These are phyloP conservation scores for Chinchilla lanigera DNA, from an alignment of 2,113 vertebrate species.

Conservation along the genomic window DNA sequence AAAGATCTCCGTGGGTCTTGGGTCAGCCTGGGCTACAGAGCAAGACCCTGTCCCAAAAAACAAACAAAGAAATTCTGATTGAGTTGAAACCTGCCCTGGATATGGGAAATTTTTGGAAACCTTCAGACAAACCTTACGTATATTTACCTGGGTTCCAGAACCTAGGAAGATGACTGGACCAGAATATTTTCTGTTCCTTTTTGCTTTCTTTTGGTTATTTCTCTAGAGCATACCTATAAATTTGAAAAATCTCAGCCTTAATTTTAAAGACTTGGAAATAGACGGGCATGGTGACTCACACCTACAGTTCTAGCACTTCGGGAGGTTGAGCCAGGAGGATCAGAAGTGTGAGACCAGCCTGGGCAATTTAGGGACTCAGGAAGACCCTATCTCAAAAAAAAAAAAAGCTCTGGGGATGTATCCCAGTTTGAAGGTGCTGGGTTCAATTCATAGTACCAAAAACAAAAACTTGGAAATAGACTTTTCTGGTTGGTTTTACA, in stretches of 20 bases:
- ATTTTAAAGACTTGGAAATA: slow-evolving; percentile 40
- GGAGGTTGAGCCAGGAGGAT: background rate
- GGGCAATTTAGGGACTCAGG: background rate
- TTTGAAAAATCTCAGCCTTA: slow-evolving; percentile 2
- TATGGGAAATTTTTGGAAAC: background rate
- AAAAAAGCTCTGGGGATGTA: background rate
- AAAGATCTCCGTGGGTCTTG: background rate
- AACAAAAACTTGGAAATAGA: background rate
- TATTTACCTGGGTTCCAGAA: background rate
- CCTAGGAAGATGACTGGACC: background rate
- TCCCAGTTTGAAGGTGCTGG: background rate
- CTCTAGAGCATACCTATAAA: background rate
- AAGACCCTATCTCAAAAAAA: background rate
- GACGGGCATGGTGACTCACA: background rate
- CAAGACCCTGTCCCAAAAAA: background rate
- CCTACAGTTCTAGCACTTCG: background rate
- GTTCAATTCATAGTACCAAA: background rate
- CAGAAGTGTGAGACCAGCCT: background rate
- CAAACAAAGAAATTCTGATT: background rate
- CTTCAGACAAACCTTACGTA: background rate
- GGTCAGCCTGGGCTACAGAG: background rate
- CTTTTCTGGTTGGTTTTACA: background rate
- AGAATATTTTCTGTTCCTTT: background rate
- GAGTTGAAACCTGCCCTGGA: background rate
- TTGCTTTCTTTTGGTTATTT: background rate